Evolutionary conservation across 2,797 vertebrate species (phyloP).

Genomic region (Chanos chanos): DNA sequence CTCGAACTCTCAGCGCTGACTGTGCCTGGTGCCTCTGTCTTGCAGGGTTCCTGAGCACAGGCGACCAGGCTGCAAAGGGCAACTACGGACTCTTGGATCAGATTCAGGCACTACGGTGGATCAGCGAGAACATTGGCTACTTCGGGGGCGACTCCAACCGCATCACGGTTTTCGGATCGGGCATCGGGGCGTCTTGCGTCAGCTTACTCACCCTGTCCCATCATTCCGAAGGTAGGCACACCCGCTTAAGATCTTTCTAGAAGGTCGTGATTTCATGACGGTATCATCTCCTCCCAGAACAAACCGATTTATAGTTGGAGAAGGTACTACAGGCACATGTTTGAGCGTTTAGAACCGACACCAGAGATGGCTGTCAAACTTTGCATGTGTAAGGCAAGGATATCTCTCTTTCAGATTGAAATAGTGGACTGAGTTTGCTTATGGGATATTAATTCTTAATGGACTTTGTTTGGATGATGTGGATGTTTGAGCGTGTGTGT

Average conservation of each 20-base stretch:
- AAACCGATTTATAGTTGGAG: too few relatives aligned
- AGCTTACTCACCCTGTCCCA: conserved; percentile 96
- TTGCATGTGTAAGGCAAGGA: neutral
- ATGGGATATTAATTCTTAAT: conserved; percentile 4
- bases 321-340: too few relatives aligned
- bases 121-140: conserved; percentile 98
- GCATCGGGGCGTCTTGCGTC: conserved; percentile 96
- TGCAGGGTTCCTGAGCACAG: conserved; percentile 93
- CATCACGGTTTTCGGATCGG: conserved; percentile 96
- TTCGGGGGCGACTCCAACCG: conserved; percentile 96
- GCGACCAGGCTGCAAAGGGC: conserved; percentile 97
- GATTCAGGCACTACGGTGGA: conserved; percentile 96
- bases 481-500: too few relatives aligned
- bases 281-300: too few relatives aligned
- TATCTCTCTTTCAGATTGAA: too few relatives aligned
- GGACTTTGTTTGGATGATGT: conserved; percentile 22
- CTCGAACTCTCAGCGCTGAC: conserved; percentile 1
- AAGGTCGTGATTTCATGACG: neutral
- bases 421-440: too few relatives aligned
- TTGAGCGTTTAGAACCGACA: too few relatives aligned
- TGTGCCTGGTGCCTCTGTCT: conserved; percentile 15
- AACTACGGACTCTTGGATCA: conserved; percentile 98
- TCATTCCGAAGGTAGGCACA: conserved; percentile 90
- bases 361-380: too few relatives aligned
- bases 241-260: neutral